These are phyloP conservation scores for Lepus oiostolus DNA, from an alignment of 2,797 vertebrate species.

Conservation along the genomic window DNA sequence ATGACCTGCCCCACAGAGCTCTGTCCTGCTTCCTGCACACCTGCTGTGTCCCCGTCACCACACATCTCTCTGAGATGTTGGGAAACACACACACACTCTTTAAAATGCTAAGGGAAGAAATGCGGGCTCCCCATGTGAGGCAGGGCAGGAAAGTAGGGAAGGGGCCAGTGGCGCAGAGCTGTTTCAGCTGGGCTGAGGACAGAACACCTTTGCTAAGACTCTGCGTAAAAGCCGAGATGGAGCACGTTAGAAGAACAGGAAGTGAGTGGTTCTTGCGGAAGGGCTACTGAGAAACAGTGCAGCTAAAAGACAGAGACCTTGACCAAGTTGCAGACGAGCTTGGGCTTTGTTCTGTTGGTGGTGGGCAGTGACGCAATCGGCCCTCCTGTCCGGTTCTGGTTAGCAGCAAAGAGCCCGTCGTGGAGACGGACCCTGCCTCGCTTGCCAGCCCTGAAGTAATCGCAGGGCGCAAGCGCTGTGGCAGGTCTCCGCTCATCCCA, in stretches of 20 bases:
- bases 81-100: not conserved
- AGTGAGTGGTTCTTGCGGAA: not conserved
- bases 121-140: not conserved
- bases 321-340: slow-evolving; percentile 37
- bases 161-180: not conserved
- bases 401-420: not conserved
- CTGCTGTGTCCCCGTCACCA: not conserved
- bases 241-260: slow-evolving; percentile 15
- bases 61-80: not conserved
- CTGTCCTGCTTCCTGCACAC: not conserved
- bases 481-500: not conserved
- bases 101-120: not conserved
- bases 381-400: not conserved
- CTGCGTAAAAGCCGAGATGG: not conserved
- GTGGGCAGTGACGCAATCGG: not conserved
- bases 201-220: not conserved
- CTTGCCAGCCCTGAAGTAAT: slow-evolving; percentile 35
- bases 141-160: not conserved
- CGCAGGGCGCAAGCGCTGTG: not conserved
- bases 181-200: not conserved
- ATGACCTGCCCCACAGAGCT: not conserved
- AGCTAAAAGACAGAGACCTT: slow-evolving; percentile 48
- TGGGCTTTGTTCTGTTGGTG: slow-evolving; percentile 44
- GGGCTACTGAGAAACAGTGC: not conserved
- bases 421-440: not conserved